These are phyloP conservation scores for Eledona agricola DNA, from an alignment of 2,888 invertebrate genomes.

Conservation along the genomic window DNA sequence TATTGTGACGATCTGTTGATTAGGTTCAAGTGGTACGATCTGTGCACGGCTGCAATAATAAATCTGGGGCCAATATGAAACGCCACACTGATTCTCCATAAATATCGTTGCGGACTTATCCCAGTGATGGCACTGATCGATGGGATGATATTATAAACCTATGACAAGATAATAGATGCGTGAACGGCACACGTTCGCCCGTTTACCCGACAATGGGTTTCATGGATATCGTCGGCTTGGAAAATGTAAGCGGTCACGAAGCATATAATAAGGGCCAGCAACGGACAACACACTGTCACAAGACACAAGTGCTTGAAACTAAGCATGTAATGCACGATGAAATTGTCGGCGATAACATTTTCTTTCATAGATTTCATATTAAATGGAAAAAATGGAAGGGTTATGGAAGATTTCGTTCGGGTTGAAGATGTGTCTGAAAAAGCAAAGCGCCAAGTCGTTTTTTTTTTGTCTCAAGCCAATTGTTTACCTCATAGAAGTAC, in stretches of 20 bases:
- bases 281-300: constrained; percentile 84
- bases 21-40: constrained; percentile 80
- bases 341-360: constrained; percentile 41
- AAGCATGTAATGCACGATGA: constrained; percentile 74
- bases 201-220: constrained; percentile 92
- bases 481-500: too few relatives aligned
- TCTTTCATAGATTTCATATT: constrained; percentile 26
- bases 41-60: constrained; percentile 86
- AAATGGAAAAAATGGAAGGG: neutral
- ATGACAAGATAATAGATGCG: constrained; percentile 32
- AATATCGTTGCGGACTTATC: constrained; percentile 89
- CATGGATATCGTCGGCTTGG: constrained; percentile 92
- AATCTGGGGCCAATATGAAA: constrained; percentile 91
- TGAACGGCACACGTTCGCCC: neutral
- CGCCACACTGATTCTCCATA: constrained; percentile 92
- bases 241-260: constrained; percentile 90
- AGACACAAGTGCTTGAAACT: constrained; percentile 84
- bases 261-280: constrained; percentile 85
- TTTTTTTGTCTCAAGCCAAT: too few relatives aligned
- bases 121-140: constrained; percentile 96
- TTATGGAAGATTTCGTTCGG: constrained; percentile 1
- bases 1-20: constrained; percentile 68
- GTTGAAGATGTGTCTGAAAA: too few relatives aligned
- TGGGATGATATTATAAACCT: constrained; percentile 95
- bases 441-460: too few relatives aligned